These are phyloP conservation scores for Aphelenchoides bicaudatus DNA, from an alignment of 2,888 invertebrate genomes.

Conservation along the genomic window DNA sequence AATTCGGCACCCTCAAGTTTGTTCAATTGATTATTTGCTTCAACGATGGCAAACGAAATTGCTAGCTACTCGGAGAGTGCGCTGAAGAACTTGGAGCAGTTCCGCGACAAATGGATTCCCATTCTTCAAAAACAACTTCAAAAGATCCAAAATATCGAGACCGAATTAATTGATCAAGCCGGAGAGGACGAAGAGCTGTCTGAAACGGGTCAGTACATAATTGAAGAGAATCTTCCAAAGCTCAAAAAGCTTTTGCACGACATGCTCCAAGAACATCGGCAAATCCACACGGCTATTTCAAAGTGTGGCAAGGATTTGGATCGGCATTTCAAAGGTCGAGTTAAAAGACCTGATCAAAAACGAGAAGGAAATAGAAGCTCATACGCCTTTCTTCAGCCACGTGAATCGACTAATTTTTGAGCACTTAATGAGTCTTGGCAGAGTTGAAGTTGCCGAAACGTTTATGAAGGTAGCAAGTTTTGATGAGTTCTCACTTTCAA, in stretches of 20 bases:
- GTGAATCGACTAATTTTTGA: slow-evolving; percentile 39
- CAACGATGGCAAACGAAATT: slow-evolving; percentile 8
- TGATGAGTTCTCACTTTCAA: background rate
- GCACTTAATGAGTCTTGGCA: slow-evolving; percentile 39
- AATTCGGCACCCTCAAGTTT: too few species aligned
- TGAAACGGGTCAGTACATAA: slow-evolving; percentile 42
- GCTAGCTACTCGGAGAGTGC: slow-evolving; percentile 3
- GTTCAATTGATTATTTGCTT: too few species aligned
- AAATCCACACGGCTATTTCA: slow-evolving; percentile 75
- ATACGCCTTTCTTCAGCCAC: slow-evolving; percentile 25
- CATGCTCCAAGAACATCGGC: slow-evolving; percentile 24
- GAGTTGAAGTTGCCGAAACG: slow-evolving; percentile 34
- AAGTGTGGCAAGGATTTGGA: slow-evolving; percentile 95
- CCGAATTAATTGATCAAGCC: slow-evolving; percentile 30
- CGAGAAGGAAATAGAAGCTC: slow-evolving; percentile 41
- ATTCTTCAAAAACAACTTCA: slow-evolving; percentile 27
- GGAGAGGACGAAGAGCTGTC: slow-evolving; percentile 28
- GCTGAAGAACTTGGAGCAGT: slow-evolving; percentile 2
- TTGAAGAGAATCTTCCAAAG: slow-evolving; percentile 32
- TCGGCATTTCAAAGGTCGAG: slow-evolving; percentile 40
- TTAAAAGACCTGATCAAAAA: slow-evolving; percentile 33
- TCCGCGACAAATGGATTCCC: slow-evolving; percentile 28
- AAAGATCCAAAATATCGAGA: slow-evolving; percentile 26
- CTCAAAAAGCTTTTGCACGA: slow-evolving; percentile 25
- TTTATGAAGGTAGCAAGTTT: slow-evolving; percentile 40